These are phyloP conservation scores for Dioctria linearis DNA, from an alignment of 2,888 invertebrate species.

Conservation along the genomic window DNA sequence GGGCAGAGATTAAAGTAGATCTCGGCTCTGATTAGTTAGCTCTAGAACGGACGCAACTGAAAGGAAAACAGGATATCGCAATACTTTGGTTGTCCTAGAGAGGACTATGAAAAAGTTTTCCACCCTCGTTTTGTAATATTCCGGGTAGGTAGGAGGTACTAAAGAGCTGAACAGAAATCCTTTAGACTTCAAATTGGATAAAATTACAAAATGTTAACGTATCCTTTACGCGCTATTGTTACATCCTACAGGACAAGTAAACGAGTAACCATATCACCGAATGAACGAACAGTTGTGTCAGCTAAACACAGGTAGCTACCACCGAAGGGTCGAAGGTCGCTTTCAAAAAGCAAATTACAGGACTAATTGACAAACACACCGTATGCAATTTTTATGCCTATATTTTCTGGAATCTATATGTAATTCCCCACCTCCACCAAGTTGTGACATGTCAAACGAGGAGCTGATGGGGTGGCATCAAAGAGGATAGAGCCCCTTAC, in stretches of 20 bases:
- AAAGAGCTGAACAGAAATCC: not conserved
- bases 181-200: conserved; percentile 53
- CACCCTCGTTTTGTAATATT: conserved; percentile 1
- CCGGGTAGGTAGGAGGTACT: not conserved
- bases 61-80: conserved; percentile 47
- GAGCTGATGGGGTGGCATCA: conserved; percentile 37
- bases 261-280: conserved; percentile 25
- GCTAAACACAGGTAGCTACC: conserved; percentile 38
- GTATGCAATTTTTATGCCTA: conserved; percentile 44
- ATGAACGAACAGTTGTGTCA: not conserved
- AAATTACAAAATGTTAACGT: conserved; percentile 54
- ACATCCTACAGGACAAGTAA: conserved; percentile 39
- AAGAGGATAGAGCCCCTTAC: conserved; percentile 31
- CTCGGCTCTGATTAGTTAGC: conserved; percentile 25
- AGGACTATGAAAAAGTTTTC: conserved; percentile 40
- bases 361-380: conserved; percentile 51
- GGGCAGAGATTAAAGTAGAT: conserved; percentile 46
- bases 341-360: conserved; percentile 49
- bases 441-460: conserved; percentile 8
- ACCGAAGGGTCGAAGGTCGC: conserved; percentile 46
- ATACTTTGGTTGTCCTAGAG: not conserved
- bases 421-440: not conserved
- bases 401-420: conserved; percentile 26
- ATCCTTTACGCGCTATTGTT: conserved; percentile 51
- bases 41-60: conserved; percentile 21